Evolutionary conservation across 2,888 invertebrate genomes (phyloP).

Genomic region (Noctua pronuba): DNA sequence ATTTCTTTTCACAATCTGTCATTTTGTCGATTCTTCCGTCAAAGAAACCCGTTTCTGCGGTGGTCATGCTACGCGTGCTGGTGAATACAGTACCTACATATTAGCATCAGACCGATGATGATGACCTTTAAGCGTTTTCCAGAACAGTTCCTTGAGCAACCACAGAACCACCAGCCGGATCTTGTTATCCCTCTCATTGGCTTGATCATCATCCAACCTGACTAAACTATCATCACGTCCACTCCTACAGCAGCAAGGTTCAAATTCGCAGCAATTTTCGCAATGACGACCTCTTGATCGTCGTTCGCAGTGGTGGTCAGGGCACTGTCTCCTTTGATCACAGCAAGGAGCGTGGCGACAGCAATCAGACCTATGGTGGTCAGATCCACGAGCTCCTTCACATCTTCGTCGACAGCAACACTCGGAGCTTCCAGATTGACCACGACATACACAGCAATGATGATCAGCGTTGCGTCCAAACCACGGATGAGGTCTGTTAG

Average conservation of each 20-base stretch:
- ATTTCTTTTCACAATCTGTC: too few relatives aligned
- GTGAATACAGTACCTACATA: conserved; percentile 14
- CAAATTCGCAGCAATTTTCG: not conserved
- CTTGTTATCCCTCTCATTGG: conserved; percentile 25
- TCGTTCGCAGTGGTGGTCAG: not conserved
- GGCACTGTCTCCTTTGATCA: not conserved
- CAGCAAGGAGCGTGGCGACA: not conserved
- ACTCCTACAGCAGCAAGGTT: conserved; percentile 9
- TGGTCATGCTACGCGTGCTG: too few relatives aligned
- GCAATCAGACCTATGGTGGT: not conserved
- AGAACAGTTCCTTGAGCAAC: conserved; percentile 22
- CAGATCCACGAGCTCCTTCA: not conserved
- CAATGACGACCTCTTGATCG: not conserved
- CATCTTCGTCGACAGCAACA: not conserved
- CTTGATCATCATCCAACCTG: not conserved
- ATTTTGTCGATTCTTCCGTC: too few relatives aligned
- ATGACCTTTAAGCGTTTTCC: conserved; percentile 20
- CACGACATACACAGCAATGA: conserved; percentile 1
- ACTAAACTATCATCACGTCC: not conserved
- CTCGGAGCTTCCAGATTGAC: not conserved
- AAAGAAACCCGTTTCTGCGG: too few relatives aligned
- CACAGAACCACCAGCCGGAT: conserved; percentile 24
- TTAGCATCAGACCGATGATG: not conserved
- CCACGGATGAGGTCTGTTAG: conserved; percentile 17
- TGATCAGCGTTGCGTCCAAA: conserved; percentile 7